Percentiles rank a stretch among this genome's conserved stretches.
Conservation (phyloP, 1,140 invertebrate genomes). For the Copidosoma floridanum region DNA sequence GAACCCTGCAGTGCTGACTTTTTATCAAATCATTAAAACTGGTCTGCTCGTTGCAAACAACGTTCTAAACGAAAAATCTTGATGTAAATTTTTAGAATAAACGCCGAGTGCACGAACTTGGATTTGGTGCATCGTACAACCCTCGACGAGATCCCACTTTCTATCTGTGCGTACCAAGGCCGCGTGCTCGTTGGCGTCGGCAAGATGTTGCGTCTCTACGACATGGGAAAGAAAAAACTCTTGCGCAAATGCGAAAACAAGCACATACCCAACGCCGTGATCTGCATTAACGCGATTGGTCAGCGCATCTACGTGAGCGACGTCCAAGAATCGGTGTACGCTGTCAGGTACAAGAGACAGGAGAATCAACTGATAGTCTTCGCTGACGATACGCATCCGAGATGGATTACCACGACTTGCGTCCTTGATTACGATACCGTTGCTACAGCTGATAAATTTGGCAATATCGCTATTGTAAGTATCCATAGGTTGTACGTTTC, state of each 20-base stretch:
- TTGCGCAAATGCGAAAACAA: slow-evolving; percentile 98
- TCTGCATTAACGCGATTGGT: slow-evolving; percentile 90
- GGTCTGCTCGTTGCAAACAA: too few relatives aligned
- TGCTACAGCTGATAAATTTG: slow-evolving; percentile 96
- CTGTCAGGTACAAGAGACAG: slow-evolving; percentile 89
- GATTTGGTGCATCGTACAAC: slow-evolving; percentile 92
- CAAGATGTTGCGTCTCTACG: slow-evolving; percentile 88
- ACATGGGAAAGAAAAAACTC: slow-evolving; percentile 95
- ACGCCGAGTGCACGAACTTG: slow-evolving; percentile 70
- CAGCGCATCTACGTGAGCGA: slow-evolving; percentile 93
- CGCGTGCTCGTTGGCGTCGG: slow-evolving; percentile 90
- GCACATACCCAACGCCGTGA: slow-evolving; percentile 94
- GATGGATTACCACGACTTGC: slow-evolving; percentile 91
- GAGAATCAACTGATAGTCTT: slow-evolving; percentile 99
- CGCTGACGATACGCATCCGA: slow-evolving; percentile 95
- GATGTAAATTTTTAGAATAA: slow-evolving; percentile 63
- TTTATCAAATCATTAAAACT: slow-evolving; percentile 2
- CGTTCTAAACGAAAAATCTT: neutral
- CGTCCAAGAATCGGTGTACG: slow-evolving; percentile 96
- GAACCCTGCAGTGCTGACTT: slow-evolving; percentile 54
- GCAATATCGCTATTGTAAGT: slow-evolving; percentile 89
- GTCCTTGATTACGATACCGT: slow-evolving; percentile 97
- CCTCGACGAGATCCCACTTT: slow-evolving; percentile 90
- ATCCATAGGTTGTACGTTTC: neutral
- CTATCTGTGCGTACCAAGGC: slow-evolving; percentile 90